Evolutionary conservation across 2,797 vertebrate species (phyloP).

Genomic region (Pseudomugil gertrudae): DNA sequence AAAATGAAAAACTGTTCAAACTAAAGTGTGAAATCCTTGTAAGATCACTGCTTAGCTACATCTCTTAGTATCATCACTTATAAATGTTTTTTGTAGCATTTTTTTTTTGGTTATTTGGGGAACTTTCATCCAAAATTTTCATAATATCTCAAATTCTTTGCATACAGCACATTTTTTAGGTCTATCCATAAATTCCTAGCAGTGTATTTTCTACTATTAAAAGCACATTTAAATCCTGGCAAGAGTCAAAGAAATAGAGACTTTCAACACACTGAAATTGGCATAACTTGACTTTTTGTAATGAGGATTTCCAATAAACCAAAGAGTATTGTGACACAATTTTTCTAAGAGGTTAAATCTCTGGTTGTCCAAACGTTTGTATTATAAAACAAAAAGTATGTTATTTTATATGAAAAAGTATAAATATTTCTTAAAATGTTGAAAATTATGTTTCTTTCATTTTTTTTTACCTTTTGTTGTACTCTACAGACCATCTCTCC

Average conservation of each 20-base stretch:
- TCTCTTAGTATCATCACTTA: background rate
- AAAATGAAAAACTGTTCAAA: background rate
- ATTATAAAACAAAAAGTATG: background rate
- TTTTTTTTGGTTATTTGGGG: background rate
- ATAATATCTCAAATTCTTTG: background rate
- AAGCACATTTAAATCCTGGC: background rate
- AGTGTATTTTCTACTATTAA: background rate
- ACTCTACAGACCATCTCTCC: background rate
- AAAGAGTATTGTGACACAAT: background rate
- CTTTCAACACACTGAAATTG: background rate
- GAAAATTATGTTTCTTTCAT: background rate
- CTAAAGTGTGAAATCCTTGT: background rate
- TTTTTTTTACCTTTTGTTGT: background rate
- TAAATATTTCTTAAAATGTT: background rate
- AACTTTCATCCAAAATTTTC: background rate
- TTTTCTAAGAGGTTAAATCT: background rate
- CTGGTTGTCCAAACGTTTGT: background rate
- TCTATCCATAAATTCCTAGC: background rate
- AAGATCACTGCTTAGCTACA: background rate
- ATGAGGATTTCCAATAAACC: background rate
- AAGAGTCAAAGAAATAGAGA: background rate
- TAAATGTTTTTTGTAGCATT: background rate
- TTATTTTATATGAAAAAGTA: background rate
- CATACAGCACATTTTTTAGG: background rate
- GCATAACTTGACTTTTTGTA: background rate